phyloP scores from a whole-genome alignment of 2,888 invertebrate genomes.

The Pyrochroa serraticornis region DNA sequence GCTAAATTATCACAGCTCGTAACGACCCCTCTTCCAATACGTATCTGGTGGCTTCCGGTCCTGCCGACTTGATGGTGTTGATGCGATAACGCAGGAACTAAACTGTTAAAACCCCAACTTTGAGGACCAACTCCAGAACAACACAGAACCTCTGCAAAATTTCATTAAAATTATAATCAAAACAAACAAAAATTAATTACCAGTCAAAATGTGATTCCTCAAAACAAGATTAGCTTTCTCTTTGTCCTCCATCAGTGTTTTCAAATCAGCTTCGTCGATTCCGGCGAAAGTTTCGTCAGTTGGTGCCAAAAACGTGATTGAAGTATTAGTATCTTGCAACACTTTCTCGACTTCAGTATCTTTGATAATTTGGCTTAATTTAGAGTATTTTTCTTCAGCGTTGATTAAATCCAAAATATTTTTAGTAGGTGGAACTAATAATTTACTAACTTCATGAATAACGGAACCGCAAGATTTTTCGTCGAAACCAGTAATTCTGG shows the following conservation, averaged over 20 bases:
- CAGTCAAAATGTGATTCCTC: constrained; percentile 62
- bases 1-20: constrained; percentile 62
- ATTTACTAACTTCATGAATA: constrained; percentile 68
- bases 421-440: constrained; percentile 61
- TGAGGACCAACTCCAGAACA: constrained; percentile 56
- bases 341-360: constrained; percentile 61
- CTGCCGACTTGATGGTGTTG: constrained; percentile 51
- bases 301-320: constrained; percentile 66
- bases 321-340: constrained; percentile 55
- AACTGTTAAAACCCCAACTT: constrained; percentile 54
- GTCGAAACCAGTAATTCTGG: constrained; percentile 65
- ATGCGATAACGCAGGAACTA: constrained; percentile 50
- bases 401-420: constrained; percentile 61
- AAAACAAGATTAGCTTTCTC: constrained; percentile 59
- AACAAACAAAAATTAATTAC: constrained; percentile 46
- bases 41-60: constrained; percentile 48
- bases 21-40: constrained; percentile 52
- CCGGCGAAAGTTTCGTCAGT: constrained; percentile 63
- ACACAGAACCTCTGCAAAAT: constrained; percentile 55
- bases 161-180: neutral
- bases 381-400: constrained; percentile 56
- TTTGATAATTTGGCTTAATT: constrained; percentile 56
- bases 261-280: constrained; percentile 58
- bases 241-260: constrained; percentile 58
- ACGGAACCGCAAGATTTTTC: constrained; percentile 72